A percentile compares a stretch with the other conserved stretches of the same genome.
Evolutionary conservation across 2,113 vertebrate species (phyloP).

Genomic region (Phaethon lepturus): DNA sequence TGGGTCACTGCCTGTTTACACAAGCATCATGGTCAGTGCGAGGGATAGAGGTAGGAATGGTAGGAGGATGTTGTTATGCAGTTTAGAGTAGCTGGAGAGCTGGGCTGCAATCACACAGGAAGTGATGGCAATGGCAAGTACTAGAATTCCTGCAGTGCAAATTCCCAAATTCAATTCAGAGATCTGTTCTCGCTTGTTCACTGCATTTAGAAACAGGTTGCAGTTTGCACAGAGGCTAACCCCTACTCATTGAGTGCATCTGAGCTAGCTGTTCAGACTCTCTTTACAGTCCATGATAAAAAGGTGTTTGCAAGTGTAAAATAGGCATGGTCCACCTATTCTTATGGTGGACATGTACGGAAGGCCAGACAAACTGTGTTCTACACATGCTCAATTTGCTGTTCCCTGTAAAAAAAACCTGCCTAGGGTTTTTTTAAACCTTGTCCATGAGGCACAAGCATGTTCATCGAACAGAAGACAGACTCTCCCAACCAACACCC

Average conservation of each 20-base stretch:
- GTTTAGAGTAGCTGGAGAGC: background rate
- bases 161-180: background rate
- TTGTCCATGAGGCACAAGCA: background rate
- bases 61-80: background rate
- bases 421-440: too few species aligned
- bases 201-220: background rate
- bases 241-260: background rate
- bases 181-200: background rate
- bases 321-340: background rate
- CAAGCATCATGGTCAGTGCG: too few species aligned
- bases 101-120: background rate
- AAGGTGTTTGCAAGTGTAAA: background rate
- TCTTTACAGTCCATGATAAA: too few species aligned
- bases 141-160: background rate
- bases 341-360: background rate
- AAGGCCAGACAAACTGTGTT: background rate
- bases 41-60: background rate
- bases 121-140: background rate
- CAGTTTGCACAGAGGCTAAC: background rate
- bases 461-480: background rate
- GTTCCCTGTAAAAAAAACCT: background rate
- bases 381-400: background rate
- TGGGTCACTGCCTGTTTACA: too few species aligned
- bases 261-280: background rate
- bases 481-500: background rate